These are phyloP conservation scores for Dynastes maya DNA, from an alignment of 2,888 invertebrate species.

Conservation along the genomic window DNA sequence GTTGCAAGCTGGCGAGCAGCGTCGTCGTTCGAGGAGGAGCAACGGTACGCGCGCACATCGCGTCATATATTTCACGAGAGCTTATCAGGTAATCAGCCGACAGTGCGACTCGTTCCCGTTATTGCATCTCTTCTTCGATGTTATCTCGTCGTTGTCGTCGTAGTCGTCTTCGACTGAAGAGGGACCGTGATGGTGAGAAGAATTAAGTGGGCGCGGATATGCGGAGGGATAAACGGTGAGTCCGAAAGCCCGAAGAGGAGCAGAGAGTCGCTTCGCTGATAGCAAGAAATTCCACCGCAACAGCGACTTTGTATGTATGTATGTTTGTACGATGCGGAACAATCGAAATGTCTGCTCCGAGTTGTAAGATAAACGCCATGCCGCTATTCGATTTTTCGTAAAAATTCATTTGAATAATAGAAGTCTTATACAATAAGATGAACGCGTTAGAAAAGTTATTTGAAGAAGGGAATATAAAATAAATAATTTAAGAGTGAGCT, in stretches of 20 bases:
- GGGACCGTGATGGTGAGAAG: conserved; percentile 21
- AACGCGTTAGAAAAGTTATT: no score
- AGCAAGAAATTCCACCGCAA: conserved; percentile 20
- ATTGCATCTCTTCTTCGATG: conserved; percentile 43
- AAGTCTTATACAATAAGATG: no score
- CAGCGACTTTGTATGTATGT: not conserved
- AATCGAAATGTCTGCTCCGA: no score
- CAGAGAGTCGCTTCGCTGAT: conserved; percentile 21
- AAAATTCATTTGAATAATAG: no score
- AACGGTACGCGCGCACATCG: conserved; percentile 38
- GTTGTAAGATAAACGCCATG: no score
- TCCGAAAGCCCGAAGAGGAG: not conserved
- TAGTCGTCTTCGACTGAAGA: conserved; percentile 20
- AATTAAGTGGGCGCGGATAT: conserved; percentile 18
- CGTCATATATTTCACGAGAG: conserved; percentile 42
- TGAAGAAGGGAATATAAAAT: no score
- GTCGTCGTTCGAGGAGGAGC: not conserved
- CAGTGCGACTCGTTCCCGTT: conserved; percentile 44
- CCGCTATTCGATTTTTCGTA: no score
- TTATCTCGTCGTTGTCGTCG: conserved; percentile 34
- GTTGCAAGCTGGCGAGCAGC: not conserved
- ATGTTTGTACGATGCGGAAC: no score
- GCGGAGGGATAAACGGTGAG: conserved; percentile 27
- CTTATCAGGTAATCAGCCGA: conserved; percentile 46
- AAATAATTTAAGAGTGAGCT: no score